A percentile compares a stretch with the other conserved stretches of the same genome.
Conservation (phyloP, 92 coral and sea anemone genomes). For the Montipora capitata region DNA sequence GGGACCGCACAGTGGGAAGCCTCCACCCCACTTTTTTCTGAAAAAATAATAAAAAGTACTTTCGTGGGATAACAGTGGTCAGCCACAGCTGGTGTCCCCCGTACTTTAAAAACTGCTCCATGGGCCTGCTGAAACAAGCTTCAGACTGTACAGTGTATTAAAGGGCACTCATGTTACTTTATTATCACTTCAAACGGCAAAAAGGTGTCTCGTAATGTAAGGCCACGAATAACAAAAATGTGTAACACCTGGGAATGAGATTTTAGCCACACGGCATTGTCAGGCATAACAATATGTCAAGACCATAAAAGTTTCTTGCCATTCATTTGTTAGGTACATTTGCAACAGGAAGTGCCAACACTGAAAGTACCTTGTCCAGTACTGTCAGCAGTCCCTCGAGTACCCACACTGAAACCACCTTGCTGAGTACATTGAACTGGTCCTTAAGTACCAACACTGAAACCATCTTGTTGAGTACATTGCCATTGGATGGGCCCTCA, state of each 20-base stretch:
- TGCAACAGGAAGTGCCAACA: constrained; percentile 4
- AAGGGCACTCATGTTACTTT: not conserved
- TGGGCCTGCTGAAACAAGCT: not conserved
- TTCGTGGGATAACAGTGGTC: not conserved
- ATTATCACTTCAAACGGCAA: not conserved
- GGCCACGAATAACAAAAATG: not conserved
- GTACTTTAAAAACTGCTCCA: not conserved
- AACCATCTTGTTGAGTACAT: constrained; percentile 6
- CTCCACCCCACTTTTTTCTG: no score
- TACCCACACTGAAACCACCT: constrained; percentile 1
- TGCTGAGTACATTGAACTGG: not conserved
- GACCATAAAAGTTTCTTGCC: not conserved
- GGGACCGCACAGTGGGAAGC: no score
- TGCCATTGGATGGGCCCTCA: not conserved
- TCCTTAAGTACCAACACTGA: not conserved
- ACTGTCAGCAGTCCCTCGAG: not conserved
- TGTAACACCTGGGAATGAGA: not conserved
- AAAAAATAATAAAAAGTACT: not conserved
- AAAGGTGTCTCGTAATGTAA: not conserved
- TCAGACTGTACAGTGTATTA: not conserved
- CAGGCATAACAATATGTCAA: not conserved
- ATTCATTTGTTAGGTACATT: constrained; percentile 1
- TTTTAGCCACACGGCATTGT: constrained; percentile 3
- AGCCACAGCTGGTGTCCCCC: not conserved
- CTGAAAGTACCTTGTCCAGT: constrained; percentile 5